Conservation (phyloP, 2,888 invertebrate genomes). For the Caenorhabditis sp. region DNA sequence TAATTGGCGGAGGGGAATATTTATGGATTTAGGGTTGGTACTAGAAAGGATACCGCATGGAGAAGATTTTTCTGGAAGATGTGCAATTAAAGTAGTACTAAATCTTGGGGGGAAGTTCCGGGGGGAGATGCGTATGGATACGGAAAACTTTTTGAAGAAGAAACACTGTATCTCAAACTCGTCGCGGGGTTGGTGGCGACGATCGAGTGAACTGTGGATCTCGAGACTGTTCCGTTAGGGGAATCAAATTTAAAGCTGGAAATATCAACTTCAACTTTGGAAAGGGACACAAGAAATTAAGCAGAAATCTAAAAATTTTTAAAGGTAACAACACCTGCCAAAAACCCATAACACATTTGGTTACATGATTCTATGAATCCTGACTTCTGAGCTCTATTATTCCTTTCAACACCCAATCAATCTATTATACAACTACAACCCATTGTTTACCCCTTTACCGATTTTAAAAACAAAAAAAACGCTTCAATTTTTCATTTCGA, state of each 20-base stretch:
- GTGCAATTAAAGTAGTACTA: constrained; percentile 40
- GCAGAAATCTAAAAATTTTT: no score
- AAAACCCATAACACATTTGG: no score
- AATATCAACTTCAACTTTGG: no score
- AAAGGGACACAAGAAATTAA: no score
- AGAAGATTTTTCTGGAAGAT: not conserved
- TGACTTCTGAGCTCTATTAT: no score
- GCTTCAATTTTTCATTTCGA: not conserved
- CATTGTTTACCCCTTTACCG: constrained; percentile 32
- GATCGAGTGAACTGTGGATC: no score
- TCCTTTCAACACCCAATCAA: no score
- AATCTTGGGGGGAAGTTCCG: not conserved
- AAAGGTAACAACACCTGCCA: no score
- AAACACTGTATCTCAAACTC: not conserved
- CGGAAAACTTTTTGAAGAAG: not conserved
- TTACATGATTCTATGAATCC: no score
- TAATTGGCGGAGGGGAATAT: constrained; percentile 44
- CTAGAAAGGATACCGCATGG: not conserved
- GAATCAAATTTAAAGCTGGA: no score
- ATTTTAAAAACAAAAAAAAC: not conserved
- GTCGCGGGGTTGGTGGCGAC: not conserved
- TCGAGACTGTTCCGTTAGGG: no score
- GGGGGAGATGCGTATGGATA: not conserved
- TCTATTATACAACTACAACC: constrained; percentile 18
- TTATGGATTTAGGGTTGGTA: not conserved